These are phyloP conservation scores for Bambusicola thoracicus DNA, from an alignment of 2,113 vertebrate genomes.

Conservation along the genomic window DNA sequence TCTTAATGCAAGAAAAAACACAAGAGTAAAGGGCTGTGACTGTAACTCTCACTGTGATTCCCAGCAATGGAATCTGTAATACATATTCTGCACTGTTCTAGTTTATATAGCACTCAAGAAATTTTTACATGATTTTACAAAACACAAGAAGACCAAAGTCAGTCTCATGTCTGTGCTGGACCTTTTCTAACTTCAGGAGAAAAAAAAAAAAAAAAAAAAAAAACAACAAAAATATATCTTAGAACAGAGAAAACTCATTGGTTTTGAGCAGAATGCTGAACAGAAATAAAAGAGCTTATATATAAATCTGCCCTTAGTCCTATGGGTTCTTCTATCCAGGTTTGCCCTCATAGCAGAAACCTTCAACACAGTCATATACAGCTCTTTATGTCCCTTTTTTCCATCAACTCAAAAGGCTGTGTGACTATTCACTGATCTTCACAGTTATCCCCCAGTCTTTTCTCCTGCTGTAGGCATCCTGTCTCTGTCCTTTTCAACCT, in stretches of 20 bases:
- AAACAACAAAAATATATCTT: background rate
- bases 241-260: background rate
- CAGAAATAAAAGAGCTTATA: background rate
- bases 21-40: background rate
- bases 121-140: background rate
- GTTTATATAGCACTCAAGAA: fast-evolving
- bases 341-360: background rate
- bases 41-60: background rate
- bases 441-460: background rate
- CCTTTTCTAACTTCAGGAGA: background rate
- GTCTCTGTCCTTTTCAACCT: background rate
- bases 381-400: background rate
- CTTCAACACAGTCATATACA: background rate
- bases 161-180: background rate
- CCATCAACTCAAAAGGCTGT: background rate
- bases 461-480: background rate
- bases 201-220: background rate
- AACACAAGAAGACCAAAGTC: background rate
- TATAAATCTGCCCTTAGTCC: background rate
- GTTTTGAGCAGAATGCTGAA: background rate
- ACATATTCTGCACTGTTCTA: background rate
- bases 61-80: background rate
- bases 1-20: background rate
- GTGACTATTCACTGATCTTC: background rate
- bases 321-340: background rate